These are phyloP conservation scores for Protonemura montana DNA, from an alignment of 2,888 invertebrate genomes.

Conservation along the genomic window DNA sequence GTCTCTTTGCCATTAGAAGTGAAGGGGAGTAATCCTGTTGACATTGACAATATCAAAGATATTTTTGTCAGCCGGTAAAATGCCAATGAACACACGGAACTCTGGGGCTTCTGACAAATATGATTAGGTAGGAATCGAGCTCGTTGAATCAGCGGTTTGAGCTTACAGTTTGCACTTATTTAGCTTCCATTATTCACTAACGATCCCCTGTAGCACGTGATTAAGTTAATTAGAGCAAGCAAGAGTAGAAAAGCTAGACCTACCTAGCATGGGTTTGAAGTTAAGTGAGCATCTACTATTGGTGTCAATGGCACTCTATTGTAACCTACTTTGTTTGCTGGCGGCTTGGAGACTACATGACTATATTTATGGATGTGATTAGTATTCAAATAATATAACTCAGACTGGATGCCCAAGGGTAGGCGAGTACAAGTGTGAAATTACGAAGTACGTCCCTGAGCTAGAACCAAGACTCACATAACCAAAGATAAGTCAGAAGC, in stretches of 20 bases:
- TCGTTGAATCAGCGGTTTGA: slow-evolving; percentile 25
- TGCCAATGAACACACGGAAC: background rate
- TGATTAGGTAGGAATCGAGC: background rate
- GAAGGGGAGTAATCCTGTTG: background rate
- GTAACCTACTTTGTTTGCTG: slow-evolving; percentile 34
- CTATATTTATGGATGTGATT: slow-evolving; percentile 23
- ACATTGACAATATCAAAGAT: background rate
- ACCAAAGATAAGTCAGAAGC: slow-evolving; percentile 45
- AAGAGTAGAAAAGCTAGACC: slow-evolving; percentile 15
- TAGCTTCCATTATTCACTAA: slow-evolving; percentile 32
- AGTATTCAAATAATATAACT: slow-evolving; percentile 17
- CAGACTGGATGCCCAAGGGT: background rate
- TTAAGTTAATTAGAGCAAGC: slow-evolving; percentile 32
- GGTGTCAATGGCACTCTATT: background rate
- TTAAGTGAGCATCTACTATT: slow-evolving; percentile 8
- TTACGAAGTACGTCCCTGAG: slow-evolving; percentile 40
- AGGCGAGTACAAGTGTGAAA: slow-evolving; percentile 34
- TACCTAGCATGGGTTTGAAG: background rate
- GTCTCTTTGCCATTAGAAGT: background rate
- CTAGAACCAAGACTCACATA: slow-evolving; percentile 39
- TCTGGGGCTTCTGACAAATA: background rate
- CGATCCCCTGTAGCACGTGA: slow-evolving; percentile 7
- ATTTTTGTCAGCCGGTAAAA: background rate
- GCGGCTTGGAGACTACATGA: background rate
- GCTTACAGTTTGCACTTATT: slow-evolving; percentile 19